A percentile compares a stretch with the other conserved stretches of the same genome.
phyloP scores from a whole-genome alignment of 2,113 vertebrate species.

The Antechinus flavipes region DNA sequence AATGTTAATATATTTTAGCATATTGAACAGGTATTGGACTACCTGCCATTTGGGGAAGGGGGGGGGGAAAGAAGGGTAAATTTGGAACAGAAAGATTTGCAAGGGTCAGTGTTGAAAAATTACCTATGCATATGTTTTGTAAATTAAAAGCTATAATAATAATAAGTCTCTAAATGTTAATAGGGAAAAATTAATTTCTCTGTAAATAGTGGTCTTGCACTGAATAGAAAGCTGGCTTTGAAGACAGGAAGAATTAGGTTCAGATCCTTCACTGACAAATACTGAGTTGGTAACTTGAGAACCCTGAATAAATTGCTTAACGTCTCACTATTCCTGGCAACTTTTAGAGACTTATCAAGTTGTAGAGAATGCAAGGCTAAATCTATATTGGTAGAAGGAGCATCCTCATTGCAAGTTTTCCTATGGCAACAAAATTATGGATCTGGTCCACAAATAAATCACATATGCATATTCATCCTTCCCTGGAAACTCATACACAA shows the following conservation, averaged over 20 bases:
- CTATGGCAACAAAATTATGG: not conserved
- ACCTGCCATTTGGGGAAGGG: too few species aligned
- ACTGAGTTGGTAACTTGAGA: not conserved
- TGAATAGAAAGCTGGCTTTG: not conserved
- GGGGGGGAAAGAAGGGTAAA: too few species aligned
- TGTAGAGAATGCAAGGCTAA: not conserved
- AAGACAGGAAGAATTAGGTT: not conserved
- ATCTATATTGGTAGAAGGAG: not conserved
- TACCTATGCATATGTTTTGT: too few species aligned
- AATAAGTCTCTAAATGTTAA: not conserved
- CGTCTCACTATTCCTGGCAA: not conserved
- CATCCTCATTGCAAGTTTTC: not conserved
- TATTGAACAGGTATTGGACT: too few species aligned
- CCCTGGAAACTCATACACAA: not conserved
- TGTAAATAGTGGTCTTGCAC: not conserved
- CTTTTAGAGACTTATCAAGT: not conserved
- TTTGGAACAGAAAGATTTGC: too few species aligned
- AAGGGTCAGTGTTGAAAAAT: too few species aligned
- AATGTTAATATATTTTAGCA: not conserved
- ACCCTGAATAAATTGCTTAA: not conserved
- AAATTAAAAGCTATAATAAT: too few species aligned
- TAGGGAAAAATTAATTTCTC: not conserved
- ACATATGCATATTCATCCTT: not conserved
- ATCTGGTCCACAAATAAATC: not conserved
- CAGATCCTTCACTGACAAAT: not conserved